A percentile compares a stretch with the other conserved stretches of the same genome.
Evolutionary conservation across 2,113 vertebrate genomes (phyloP).

Genomic region (Xiphophorus couchianus): DNA sequence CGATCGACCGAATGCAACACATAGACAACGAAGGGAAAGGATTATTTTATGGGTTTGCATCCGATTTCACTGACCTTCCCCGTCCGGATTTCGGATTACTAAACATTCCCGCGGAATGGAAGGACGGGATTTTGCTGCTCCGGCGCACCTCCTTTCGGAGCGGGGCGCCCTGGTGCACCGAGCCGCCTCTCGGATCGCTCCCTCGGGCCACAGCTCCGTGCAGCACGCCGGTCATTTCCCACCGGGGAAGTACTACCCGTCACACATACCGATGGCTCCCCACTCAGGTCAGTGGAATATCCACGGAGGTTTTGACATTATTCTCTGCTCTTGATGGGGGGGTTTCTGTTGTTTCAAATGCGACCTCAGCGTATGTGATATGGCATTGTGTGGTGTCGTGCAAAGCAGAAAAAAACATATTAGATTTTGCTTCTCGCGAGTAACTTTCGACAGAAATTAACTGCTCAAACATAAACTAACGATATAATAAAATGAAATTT

Average conservation of each 20-base stretch:
- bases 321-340: background rate
- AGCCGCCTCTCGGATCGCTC: slow-evolving; percentile 87
- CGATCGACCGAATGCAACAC: slow-evolving; percentile 78
- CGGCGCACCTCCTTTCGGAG: slow-evolving; percentile 92
- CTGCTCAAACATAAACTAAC: slow-evolving; percentile 55
- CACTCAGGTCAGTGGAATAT: slow-evolving; percentile 90
- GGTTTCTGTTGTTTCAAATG: slow-evolving; percentile 30
- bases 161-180: slow-evolving; percentile 91
- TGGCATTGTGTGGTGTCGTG: slow-evolving; percentile 18
- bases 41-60: slow-evolving; percentile 82
- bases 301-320: background rate
- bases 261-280: slow-evolving; percentile 94
- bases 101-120: slow-evolving; percentile 84
- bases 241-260: slow-evolving; percentile 93
- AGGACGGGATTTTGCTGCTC: slow-evolving; percentile 93
- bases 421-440: slow-evolving; percentile 27
- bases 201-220: slow-evolving; percentile 86
- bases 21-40: slow-evolving; percentile 71
- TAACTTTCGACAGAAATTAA: slow-evolving; percentile 54
- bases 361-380: background rate
- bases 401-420: slow-evolving; percentile 21
- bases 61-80: slow-evolving; percentile 73
- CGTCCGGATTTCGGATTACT: slow-evolving; percentile 81
- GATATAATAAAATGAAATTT: slow-evolving; percentile 48
- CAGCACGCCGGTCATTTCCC: slow-evolving; percentile 92